Base-by-base conservation (phyloP, 1,140 invertebrate species). In the Callitettix versicolor region DNA sequence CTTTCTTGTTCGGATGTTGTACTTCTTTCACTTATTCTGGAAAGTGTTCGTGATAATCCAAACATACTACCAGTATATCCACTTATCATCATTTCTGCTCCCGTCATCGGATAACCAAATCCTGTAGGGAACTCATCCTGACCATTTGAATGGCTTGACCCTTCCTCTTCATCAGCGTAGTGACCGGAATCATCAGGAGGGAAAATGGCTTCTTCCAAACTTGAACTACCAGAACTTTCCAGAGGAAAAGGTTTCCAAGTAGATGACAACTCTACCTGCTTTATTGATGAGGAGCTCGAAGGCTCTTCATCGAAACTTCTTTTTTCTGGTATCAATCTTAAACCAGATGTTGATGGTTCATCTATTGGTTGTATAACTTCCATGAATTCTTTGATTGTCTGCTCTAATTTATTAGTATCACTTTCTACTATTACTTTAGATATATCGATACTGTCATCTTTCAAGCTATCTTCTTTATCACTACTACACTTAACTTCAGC, bases 21-120 rank as follows among this genome's bases (percentile, higher is more conserved):
- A 57, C 87, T 90, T 20, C 87, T 73, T 71, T 92, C 88, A 2
- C 86, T 90, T 63, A 92, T 92, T 49, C 88, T 73, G 1, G 87
- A 91, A 17, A 91, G 72, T 0, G 88, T 91, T 33, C 88, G 68
- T 0, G 78, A 74, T 50, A 85, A 69, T 21, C 80, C 79, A 73
- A 89, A 83, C 17, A 80, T 81, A 49, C 78, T 74, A 17, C 79
- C 81, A 60, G 48, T 61, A 17, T 74, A 73, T 54, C 81, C 85
- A 14, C 79, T 79, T 51, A 84, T 74, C 49, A 86, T 79, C 42
- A 82, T 74, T 61, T 85, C 84, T 6, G 80, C 74, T 58, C 63
- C 67, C 5, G 78, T 76, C 47, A 81, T 75, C 14, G 82, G 80
- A 66, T 85, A 87, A 43, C 79, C 76, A 64, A 87, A 84, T 41